A percentile compares a stretch with the other conserved stretches of the same genome.
Evolutionary conservation across 2,888 invertebrate species (phyloP).

Genomic region (Emesis russula): DNA sequence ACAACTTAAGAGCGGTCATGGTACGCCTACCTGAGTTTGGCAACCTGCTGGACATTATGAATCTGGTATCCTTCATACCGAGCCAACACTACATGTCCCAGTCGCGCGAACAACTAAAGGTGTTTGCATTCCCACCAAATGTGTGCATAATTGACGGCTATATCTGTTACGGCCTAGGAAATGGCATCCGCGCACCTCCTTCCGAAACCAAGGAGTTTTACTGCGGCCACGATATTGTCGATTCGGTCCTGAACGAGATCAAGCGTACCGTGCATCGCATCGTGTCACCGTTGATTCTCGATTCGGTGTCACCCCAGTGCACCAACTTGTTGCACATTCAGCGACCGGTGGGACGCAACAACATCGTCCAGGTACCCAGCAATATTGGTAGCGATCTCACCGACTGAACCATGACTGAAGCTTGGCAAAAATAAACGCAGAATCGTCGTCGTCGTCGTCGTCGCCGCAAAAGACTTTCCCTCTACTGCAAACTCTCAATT

Average conservation of each 20-base stretch:
- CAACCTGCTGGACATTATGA: no score
- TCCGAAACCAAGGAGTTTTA: neutral
- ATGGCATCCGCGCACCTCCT: slow-evolving; percentile 12
- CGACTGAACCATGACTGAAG: slow-evolving; percentile 19
- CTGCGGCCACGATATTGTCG: slow-evolving; percentile 36
- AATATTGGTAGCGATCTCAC: slow-evolving; percentile 29
- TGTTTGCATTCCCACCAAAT: no score
- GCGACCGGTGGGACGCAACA: slow-evolving; percentile 38
- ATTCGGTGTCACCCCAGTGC: slow-evolving; percentile 17
- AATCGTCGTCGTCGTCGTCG: no score
- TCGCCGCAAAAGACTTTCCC: no score
- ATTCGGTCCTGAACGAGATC: slow-evolving; percentile 30
- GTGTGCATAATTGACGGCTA: neutral
- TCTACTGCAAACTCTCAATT: no score
- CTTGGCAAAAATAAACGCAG: slow-evolving; percentile 13
- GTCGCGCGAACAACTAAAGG: no score
- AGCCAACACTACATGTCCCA: no score
- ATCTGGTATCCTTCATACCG: no score
- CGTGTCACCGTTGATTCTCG: slow-evolving; percentile 25
- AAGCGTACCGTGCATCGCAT: slow-evolving; percentile 25
- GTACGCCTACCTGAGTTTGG: no score
- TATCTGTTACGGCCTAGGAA: slow-evolving; percentile 21
- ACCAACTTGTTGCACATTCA: slow-evolving; percentile 27
- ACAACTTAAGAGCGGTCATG: neutral
- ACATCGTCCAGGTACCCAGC: slow-evolving; percentile 24